Conservation (phyloP, 2,888 invertebrate species). For the Dynastes tityus region DNA sequence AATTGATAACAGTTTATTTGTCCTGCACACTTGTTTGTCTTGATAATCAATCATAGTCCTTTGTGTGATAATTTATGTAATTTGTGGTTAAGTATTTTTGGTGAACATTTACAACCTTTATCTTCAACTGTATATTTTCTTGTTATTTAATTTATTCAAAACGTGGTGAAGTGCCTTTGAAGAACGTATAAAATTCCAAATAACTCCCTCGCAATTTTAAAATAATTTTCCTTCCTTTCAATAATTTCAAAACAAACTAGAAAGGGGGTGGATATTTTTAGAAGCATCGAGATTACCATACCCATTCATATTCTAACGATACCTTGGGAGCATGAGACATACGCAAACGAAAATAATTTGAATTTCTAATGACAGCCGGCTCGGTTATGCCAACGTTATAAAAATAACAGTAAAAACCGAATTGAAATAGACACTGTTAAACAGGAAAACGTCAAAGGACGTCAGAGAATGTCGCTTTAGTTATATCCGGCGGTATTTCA, state of each 20-base stretch:
- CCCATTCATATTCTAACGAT: neutral
- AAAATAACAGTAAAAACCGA: slow-evolving; percentile 41
- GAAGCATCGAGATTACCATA: neutral
- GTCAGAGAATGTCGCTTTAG: slow-evolving; percentile 28
- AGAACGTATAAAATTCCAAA: too few species aligned
- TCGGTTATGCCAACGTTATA: slow-evolving; percentile 11
- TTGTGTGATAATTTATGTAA: too few species aligned
- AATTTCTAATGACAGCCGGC: slow-evolving; percentile 22
- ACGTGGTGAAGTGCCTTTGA: too few species aligned
- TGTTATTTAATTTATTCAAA: too few species aligned
- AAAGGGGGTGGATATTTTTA: neutral
- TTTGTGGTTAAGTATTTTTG: neutral
- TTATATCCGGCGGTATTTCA: slow-evolving; percentile 25
- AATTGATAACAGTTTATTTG: too few species aligned
- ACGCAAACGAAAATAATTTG: slow-evolving; percentile 17
- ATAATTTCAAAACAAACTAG: neutral
- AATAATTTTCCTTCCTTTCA: too few species aligned
- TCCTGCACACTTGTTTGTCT: too few species aligned
- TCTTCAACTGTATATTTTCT: too few species aligned
- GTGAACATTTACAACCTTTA: too few species aligned
- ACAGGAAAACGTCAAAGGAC: slow-evolving; percentile 36
- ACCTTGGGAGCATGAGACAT: neutral
- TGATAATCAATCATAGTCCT: too few species aligned
- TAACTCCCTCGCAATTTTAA: too few species aligned
- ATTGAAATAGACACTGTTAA: slow-evolving; percentile 27